phyloP scores from a whole-genome alignment of 2,888 invertebrate genomes.

The Piscicola geometra region DNA sequence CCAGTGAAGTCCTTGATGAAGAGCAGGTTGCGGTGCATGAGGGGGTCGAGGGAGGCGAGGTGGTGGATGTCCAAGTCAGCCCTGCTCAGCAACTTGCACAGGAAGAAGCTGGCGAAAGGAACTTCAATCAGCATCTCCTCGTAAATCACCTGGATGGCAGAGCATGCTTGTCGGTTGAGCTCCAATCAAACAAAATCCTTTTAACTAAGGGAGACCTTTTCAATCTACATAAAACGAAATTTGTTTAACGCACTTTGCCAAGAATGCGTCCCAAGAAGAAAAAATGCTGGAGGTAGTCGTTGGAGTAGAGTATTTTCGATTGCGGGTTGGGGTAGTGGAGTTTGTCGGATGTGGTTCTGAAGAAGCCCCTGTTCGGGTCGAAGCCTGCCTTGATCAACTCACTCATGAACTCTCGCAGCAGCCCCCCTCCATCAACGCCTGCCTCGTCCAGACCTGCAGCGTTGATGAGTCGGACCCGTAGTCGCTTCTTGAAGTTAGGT shows the following conservation, averaged over 20 bases:
- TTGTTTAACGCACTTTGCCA: conserved; percentile 67
- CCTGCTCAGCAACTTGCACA: conserved; percentile 70
- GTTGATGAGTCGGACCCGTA: conserved; percentile 84
- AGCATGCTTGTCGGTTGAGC: too few species aligned
- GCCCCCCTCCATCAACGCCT: conserved; percentile 94
- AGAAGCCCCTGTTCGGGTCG: conserved; percentile 92
- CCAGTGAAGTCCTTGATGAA: conserved; percentile 78
- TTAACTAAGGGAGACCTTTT: too few species aligned
- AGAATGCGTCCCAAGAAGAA: conserved; percentile 88
- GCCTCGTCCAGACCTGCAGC: conserved; percentile 86
- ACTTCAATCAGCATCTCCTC: conserved; percentile 85
- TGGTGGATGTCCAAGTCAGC: conserved; percentile 77
- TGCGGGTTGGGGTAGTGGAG: conserved; percentile 93
- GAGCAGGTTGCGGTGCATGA: conserved; percentile 69
- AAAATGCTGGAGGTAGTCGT: conserved; percentile 82
- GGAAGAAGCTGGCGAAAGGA: conserved; percentile 92
- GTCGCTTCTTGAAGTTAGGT: conserved; percentile 75
- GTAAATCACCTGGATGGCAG: conserved; percentile 70
- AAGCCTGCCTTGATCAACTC: conserved; percentile 87
- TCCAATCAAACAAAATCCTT: too few species aligned
- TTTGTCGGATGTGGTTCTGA: conserved; percentile 79
- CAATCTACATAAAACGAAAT: too few species aligned
- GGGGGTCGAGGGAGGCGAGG: conserved; percentile 84
- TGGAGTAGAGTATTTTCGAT: conserved; percentile 68
- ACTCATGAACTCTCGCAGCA: conserved; percentile 89